Evolutionary conservation across 30 jellyfish, hydroid and myxozoan genomes (phyloP).

Genomic region (Cassiopea andromeda): DNA sequence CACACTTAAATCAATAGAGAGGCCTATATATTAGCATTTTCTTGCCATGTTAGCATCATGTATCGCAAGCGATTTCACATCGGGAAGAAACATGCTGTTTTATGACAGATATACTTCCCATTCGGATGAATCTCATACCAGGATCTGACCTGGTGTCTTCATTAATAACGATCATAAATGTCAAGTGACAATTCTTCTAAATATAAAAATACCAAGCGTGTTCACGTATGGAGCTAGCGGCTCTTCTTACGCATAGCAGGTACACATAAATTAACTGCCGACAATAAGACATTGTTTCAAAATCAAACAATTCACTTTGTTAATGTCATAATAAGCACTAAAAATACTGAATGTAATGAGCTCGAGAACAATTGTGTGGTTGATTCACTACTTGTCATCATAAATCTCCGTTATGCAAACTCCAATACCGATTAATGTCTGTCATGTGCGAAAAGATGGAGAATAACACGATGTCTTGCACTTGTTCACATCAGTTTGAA

Average conservation of each 20-base stretch:
- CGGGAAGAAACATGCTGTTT: slow-evolving; percentile 40
- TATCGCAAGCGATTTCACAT: background rate
- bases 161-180: slow-evolving; percentile 31
- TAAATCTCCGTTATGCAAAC: slow-evolving; percentile 5
- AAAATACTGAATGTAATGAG: slow-evolving; percentile 3
- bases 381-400: background rate
- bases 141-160: slow-evolving; percentile 16
- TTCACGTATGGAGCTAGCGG: background rate
- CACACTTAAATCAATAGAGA: background rate
- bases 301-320: slow-evolving; percentile 20
- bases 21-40: background rate
- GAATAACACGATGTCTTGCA: background rate
- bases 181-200: background rate
- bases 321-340: slow-evolving; percentile 24
- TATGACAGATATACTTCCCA: slow-evolving; percentile 50
- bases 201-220: slow-evolving; percentile 5
- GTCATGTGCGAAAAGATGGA: background rate
- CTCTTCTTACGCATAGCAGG: slow-evolving; percentile 27
- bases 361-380: slow-evolving; percentile 24
- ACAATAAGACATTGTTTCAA: slow-evolving; percentile 35
- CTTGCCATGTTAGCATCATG: slow-evolving; percentile 4
- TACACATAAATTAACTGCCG: slow-evolving; percentile 26
- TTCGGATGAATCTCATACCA: slow-evolving; percentile 46
- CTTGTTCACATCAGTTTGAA: too few relatives aligned
- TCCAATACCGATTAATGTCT: background rate